phyloP scores from a whole-genome alignment of 2,888 invertebrate genomes.

The Lycia hirtaria region DNA sequence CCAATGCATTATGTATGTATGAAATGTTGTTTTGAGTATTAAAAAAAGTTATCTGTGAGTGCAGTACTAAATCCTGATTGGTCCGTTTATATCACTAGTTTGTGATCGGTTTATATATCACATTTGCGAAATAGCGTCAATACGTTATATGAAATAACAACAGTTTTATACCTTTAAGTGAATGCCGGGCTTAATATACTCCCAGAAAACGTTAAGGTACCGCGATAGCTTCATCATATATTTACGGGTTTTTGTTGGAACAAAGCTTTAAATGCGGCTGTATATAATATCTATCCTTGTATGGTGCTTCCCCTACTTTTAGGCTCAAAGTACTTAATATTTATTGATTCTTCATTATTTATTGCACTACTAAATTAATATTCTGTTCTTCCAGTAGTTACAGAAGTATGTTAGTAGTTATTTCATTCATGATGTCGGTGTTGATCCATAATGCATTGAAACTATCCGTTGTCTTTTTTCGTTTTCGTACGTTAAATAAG shows the following conservation, averaged over 20 bases:
- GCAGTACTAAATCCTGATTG: no score
- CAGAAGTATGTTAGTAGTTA: neutral
- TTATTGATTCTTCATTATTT: conserved; percentile 8
- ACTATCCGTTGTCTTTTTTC: no score
- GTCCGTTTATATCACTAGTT: no score
- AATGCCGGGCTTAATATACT: neutral
- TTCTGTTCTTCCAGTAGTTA: conserved; percentile 1
- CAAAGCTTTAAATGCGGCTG: conserved; percentile 41
- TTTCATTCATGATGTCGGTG: neutral
- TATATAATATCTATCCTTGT: conserved; percentile 48
- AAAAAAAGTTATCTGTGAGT: no score
- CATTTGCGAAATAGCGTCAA: no score
- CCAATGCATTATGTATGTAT: no score
- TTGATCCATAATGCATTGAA: no score
- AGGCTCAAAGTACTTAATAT: conserved; percentile 59
- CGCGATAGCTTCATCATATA: conserved; percentile 9
- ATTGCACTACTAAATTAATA: neutral
- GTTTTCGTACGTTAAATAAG: no score
- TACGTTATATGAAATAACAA: neutral
- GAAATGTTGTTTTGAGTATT: no score
- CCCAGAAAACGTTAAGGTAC: neutral
- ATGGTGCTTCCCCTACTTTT: conserved; percentile 61
- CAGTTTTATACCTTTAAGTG: neutral
- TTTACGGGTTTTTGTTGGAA: conserved; percentile 34
- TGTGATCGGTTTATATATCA: no score